These are phyloP conservation scores for Hydraecia micacea DNA, from an alignment of 2,888 invertebrate species.

Conservation along the genomic window DNA sequence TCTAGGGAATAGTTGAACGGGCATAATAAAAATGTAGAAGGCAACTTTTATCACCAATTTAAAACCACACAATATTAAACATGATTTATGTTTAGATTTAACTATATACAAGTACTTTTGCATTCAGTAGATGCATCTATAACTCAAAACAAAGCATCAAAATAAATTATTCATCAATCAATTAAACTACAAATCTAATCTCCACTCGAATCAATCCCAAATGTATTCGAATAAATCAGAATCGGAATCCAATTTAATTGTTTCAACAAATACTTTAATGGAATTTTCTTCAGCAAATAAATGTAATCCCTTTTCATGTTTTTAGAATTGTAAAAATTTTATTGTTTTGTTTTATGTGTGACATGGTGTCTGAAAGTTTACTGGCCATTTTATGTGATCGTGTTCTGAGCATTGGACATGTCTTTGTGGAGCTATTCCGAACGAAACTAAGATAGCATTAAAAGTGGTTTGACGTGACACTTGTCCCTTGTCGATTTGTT, in stretches of 20 bases:
- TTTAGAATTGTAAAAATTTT: constrained; percentile 78
- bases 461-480: constrained; percentile 41
- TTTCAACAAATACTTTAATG: constrained; percentile 65
- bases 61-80: neutral
- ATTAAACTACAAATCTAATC: constrained; percentile 33
- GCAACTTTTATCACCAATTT: neutral
- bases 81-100: neutral
- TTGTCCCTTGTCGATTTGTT: constrained; percentile 19
- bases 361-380: constrained; percentile 74
- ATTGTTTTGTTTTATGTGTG: constrained; percentile 77
- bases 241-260: constrained; percentile 65
- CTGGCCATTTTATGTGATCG: constrained; percentile 75
- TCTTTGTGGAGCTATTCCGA: constrained; percentile 54
- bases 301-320: constrained; percentile 76
- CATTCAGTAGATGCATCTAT: constrained; percentile 1
- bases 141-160: constrained; percentile 6
- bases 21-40: constrained; percentile 13
- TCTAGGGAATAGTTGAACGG: constrained; percentile 18
- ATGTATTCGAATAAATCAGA: constrained; percentile 54
- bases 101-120: neutral
- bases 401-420: constrained; percentile 71
- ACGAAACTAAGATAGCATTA: constrained; percentile 41
- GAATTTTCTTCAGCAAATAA: constrained; percentile 71
- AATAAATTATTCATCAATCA: constrained; percentile 21
- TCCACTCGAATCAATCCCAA: constrained; percentile 40